Evolutionary conservation across 2,113 vertebrate species (phyloP), one percentile per base, ranked within the genome.

Genomic region (Dicentrarchus labrax): DNA sequence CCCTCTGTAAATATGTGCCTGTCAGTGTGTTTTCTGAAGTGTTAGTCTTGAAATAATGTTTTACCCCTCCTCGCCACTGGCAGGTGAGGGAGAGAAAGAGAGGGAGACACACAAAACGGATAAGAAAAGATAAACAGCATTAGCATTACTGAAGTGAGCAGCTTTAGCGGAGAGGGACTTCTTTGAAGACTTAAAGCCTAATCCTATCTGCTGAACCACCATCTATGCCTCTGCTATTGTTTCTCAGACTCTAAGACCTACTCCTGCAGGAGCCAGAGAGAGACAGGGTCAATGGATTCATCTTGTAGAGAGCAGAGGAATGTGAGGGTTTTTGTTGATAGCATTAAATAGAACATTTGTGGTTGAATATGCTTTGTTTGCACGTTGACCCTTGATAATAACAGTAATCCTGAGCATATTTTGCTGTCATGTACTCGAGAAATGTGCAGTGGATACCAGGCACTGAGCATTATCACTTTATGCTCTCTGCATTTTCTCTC

Each of bases 101-200:
- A 24, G 6, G 8, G 1, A 24, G 24, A 15, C 15, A 39, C 8
- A 71, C 80, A 75, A 81, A 78, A 72, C 2, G 22, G 79, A 78
- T 62, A 38, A 53, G 73, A 67, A 65, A 69, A 89, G 86, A 84
- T 75, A 88, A 91, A 92, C 72, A 86, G 90, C 73, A 90, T 90
- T 92, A 89, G 74, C 73, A 81, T 90, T 67, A 88, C 71, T 87
- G 88, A 89, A 90, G 85, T 78, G 74, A 74, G 78, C 86, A 47
- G 86, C 89, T 85, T 83, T 86, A 39, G 86, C 19, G 47, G 67
- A 90, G 80, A 86, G 82, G 75, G 85, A 79, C 81, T 85, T 91
- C 94, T 95, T 95, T 93, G 94, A 95, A 93, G 66, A 39, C 89
- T 94, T 30, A 30, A 95, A 93, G 66, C 43, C 89, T 94, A 95